Evolutionary conservation across 2,113 vertebrate species (phyloP), one percentile per base, ranked within the genome.

Genomic region (Vulpes vulpes): DNA sequence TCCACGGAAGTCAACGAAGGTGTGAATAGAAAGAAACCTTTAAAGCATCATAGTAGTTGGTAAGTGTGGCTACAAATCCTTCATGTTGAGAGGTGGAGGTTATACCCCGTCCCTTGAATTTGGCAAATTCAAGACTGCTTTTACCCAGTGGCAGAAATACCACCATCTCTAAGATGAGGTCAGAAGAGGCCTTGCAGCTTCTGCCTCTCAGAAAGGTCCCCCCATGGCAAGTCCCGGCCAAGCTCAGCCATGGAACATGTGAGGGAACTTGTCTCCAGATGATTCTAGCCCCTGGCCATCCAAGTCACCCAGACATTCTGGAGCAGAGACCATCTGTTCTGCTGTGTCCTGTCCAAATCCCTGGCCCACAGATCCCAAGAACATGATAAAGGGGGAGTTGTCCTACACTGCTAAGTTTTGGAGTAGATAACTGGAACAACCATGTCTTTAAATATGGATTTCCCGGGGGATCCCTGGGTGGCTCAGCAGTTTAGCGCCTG

Each of bases 61-160:
- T 35, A 69, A 82, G 51, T 3, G 1, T 3, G 73, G 38, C 17
- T 30, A 19, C 79, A 49, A 16, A 43, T 51, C 19, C 12, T 62
- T 17, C 38, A 6, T 32, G 49, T 14, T 5, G 2, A 10, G 11
- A 67, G 25, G 38, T 17, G 55, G 38, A 22, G 59, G 69, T 62
- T 38, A 32, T 0, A 9, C 3, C 11, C 14, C 60, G 15, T 35
- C 65, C 55, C 89, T 73, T 38, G 38, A 51, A 38, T 53, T 12
- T 65, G 62, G 32, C 0, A 14, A 69, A 14, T 16, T 27, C 0
- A 1, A 11, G 35, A 27, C 8, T 0, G 3, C 73, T 38, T 67
- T 1, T 10, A n/a, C 20, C 6, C n/a, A 9, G 2, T 0, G 20
- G 71, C 38, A 38, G 59, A 25, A 7, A 43, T 8, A 17, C 7